Percentiles rank a stretch among this genome's conserved stretches.
phyloP scores from a whole-genome alignment of 2,888 invertebrate genomes.

The Campoplex nolae region DNA sequence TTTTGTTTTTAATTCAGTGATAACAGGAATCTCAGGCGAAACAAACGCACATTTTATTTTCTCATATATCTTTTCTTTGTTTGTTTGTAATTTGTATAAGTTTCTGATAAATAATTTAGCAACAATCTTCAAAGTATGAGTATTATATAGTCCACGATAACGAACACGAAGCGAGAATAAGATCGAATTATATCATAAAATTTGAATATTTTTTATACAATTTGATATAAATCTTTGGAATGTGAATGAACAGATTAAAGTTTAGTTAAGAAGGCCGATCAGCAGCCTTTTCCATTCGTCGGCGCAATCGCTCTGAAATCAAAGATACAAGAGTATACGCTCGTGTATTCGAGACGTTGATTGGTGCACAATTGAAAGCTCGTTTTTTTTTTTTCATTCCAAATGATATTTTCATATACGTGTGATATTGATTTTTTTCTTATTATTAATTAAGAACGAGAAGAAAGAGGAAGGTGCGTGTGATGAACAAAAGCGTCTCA shows the following conservation, averaged over 20 bases:
- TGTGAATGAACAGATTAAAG: slow-evolving; percentile 30
- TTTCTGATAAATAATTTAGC: slow-evolving; percentile 51
- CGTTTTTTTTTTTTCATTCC: neutral
- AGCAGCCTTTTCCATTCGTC: slow-evolving; percentile 81
- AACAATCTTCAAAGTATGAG: neutral
- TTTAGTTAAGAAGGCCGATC: slow-evolving; percentile 82
- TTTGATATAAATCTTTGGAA: slow-evolving; percentile 55
- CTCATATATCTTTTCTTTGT: slow-evolving; percentile 2
- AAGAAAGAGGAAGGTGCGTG: slow-evolving; percentile 50
- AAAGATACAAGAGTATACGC: slow-evolving; percentile 61
- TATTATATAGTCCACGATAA: neutral
- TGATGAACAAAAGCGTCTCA: slow-evolving; percentile 62
- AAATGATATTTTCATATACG: slow-evolving; percentile 42
- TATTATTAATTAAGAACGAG: slow-evolving; percentile 51
- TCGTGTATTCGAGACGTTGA: slow-evolving; percentile 40
- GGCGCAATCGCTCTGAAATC: slow-evolving; percentile 82
- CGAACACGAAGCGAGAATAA: neutral
- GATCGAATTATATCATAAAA: neutral
- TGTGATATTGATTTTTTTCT: slow-evolving; percentile 33
- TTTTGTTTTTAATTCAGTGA: neutral
- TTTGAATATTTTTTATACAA: slow-evolving; percentile 8
- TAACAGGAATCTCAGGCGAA: neutral
- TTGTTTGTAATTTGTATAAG: slow-evolving; percentile 5
- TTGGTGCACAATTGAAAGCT: slow-evolving; percentile 2
- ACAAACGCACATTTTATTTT: neutral